Conservation (phyloP, 1,140 invertebrate genomes). For the Popillia japonica region DNA sequence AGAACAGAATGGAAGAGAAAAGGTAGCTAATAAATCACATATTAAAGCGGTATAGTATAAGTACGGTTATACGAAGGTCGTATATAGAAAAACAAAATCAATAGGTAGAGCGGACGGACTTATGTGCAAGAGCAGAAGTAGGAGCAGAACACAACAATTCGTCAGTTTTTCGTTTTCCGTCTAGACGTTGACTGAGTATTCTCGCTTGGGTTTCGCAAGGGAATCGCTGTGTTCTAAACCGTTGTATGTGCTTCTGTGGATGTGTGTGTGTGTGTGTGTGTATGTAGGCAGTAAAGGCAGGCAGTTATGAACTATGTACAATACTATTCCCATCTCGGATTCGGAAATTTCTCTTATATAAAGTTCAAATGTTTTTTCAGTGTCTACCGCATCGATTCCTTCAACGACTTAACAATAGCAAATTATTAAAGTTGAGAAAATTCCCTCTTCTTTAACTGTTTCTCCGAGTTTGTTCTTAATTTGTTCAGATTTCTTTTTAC, state of each 20-base stretch:
- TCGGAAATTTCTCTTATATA: slow-evolving; percentile 5
- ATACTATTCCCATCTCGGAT: neutral
- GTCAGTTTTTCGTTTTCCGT: slow-evolving; percentile 18
- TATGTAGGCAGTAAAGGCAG: too few species aligned
- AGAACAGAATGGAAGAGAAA: neutral
- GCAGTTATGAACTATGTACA: slow-evolving; percentile 13
- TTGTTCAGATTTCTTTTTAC: too few species aligned
- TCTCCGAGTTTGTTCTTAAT: too few species aligned
- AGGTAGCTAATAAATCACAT: slow-evolving; percentile 11
- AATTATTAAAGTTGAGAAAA: too few species aligned
- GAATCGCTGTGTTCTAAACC: neutral
- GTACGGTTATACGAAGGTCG: neutral
- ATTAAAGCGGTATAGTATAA: neutral
- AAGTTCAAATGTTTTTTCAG: too few species aligned
- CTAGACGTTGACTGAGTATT: slow-evolving; percentile 14
- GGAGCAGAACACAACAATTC: slow-evolving; percentile 1
- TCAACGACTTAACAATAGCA: neutral
- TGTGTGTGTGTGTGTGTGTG: too few species aligned
- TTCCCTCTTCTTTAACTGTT: too few species aligned
- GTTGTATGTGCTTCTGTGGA: too few species aligned
- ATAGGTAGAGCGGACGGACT: neutral
- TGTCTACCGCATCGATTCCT: neutral
- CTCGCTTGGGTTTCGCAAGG: neutral
- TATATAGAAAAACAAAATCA: slow-evolving; percentile 8
- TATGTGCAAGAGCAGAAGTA: neutral